These are phyloP conservation scores for Eutrigla gurnardus DNA, from an alignment of 2,797 vertebrate species.

Conservation along the genomic window DNA sequence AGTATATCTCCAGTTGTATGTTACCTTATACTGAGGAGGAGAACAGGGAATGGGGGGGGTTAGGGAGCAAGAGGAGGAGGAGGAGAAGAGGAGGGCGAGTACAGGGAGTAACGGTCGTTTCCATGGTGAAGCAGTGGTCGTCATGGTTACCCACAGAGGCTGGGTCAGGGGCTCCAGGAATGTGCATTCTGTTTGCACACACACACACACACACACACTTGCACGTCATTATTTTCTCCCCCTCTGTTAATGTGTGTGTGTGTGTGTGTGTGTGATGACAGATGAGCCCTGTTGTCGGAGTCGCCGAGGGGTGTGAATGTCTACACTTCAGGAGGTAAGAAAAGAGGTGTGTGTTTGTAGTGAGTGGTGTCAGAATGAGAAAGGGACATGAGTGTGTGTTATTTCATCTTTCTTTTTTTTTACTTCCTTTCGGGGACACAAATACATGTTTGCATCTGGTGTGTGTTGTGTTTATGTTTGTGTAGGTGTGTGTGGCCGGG, in stretches of 20 bases:
- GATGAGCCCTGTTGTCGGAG: conserved; percentile 79
- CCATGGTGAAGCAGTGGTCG: conserved; percentile 85
- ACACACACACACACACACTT: conserved; percentile 5
- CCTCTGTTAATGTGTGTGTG: conserved; percentile 36
- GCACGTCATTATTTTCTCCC: conserved; percentile 65
- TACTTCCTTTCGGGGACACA: conserved; percentile 38
- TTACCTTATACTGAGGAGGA: conserved; percentile 22
- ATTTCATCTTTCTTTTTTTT: conserved; percentile 32
- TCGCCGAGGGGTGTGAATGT: conserved; percentile 73
- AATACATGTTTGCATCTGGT: conserved; percentile 50
- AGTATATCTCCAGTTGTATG: not conserved
- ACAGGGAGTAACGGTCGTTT: conserved; percentile 81
- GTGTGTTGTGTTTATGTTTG: conserved; percentile 45
- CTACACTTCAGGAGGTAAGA: conserved; percentile 72
- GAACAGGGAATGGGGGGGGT: conserved; percentile 6
- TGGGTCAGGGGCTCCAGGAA: conserved; percentile 86
- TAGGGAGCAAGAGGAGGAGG: conserved; percentile 28
- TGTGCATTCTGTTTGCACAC: conserved; percentile 81
- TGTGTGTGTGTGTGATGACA: conserved; percentile 71
- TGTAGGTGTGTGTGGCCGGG: conserved; percentile 47
- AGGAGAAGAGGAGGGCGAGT: conserved; percentile 49
- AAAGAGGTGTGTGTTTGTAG: conserved; percentile 60
- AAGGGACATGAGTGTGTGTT: conserved; percentile 22
- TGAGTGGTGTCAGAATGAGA: conserved; percentile 46
- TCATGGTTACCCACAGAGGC: conserved; percentile 86